Evolutionary conservation across 2,797 vertebrate genomes (phyloP).

Genomic region (Eulemur albifrons): DNA sequence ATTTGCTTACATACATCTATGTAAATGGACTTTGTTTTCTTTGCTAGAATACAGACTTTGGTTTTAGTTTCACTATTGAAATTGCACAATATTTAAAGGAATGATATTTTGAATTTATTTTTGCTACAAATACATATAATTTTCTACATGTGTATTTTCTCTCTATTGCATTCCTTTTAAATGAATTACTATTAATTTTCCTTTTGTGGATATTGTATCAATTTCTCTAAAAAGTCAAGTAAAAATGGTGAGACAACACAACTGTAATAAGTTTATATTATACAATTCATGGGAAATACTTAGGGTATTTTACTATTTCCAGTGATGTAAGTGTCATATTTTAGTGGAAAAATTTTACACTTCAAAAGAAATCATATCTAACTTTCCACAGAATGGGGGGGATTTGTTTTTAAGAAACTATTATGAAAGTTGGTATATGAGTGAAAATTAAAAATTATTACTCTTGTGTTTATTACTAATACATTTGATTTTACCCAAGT

Average conservation of each 20-base stretch:
- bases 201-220: not conserved
- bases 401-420: conserved; percentile 27
- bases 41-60: not conserved
- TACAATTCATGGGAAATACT: not conserved
- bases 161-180: not conserved
- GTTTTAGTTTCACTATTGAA: not conserved
- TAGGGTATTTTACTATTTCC: not conserved
- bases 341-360: not conserved
- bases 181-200: not conserved
- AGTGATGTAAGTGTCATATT: not conserved
- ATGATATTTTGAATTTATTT: not conserved
- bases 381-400: not conserved
- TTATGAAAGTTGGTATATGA: not conserved
- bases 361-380: conserved; percentile 5
- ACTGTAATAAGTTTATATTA: conserved; percentile 13
- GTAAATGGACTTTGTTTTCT: not conserved
- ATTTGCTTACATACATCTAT: not conserved
- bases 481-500: not conserved
- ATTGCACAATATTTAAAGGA: not conserved
- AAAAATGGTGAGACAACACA: not conserved
- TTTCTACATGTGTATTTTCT: not conserved
- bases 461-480: not conserved
- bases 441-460: not conserved
- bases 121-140: not conserved
- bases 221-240: not conserved